Evolutionary conservation across 2,113 vertebrate species (phyloP).

Genomic region (Muscicapa adusta): DNA sequence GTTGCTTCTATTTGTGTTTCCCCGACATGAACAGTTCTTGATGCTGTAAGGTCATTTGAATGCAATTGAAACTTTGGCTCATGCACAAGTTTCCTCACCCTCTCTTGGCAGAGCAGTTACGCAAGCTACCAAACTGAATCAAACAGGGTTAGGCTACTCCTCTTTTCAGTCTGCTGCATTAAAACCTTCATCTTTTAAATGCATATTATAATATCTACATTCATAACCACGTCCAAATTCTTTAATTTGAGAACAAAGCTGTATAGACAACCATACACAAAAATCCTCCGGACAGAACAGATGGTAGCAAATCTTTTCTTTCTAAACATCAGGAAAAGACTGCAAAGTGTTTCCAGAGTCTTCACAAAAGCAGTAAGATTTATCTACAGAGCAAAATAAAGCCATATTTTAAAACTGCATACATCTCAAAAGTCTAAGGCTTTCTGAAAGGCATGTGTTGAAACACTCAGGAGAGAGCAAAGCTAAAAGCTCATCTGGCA

Average conservation of each 20-base stretch:
- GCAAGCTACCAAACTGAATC: background rate
- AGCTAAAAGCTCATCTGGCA: background rate
- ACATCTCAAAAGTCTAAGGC: background rate
- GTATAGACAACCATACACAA: background rate
- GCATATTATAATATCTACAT: background rate
- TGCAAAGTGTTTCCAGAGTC: background rate
- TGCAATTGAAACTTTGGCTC: constrained; percentile 2
- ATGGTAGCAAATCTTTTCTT: background rate
- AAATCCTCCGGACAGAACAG: background rate
- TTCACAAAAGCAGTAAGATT: background rate
- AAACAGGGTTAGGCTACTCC: background rate
- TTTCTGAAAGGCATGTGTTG: background rate
- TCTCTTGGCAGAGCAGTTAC: background rate
- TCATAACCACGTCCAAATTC: background rate
- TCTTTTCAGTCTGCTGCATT: background rate
- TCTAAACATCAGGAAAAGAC: background rate
- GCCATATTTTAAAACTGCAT: background rate
- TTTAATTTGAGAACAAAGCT: background rate
- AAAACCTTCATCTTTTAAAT: background rate
- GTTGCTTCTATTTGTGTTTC: background rate
- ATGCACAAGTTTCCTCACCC: background rate
- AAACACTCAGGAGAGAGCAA: background rate
- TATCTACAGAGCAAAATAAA: background rate
- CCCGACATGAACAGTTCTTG: background rate
- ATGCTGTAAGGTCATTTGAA: constrained; percentile 25